Base-by-base conservation (phyloP, 2,888 invertebrate genomes). In the Ceratothoa steindachneri region DNA sequence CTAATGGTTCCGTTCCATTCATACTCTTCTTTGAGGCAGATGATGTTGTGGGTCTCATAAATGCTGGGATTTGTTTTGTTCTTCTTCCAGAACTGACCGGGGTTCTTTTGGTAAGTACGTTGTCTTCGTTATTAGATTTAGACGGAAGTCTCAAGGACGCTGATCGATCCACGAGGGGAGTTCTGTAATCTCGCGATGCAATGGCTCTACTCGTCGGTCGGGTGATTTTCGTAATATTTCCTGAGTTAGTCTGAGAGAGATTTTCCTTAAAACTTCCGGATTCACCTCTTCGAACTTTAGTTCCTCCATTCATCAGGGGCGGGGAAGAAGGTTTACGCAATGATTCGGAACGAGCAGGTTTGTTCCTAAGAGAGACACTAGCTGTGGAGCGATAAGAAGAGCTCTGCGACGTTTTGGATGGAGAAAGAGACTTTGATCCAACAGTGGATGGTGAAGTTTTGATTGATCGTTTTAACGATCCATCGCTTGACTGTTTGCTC, bases 11-110 rank as follows among this genome's bases (percentile, higher is more conserved):
- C 5, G 41, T 41, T 41, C 41, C 41, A 41, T 41, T 41, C 15
- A 15, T 15, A 15, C 73, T 69, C 4, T 66, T 71, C 31, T 78
- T 77, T 0, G 80, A 78, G 19, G 74, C 69, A 51, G 78, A 78
- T 19, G 80, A 71, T 9, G 78, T 78, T 15, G 80, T 80, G 24
- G 80, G 80, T 19, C 77, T 60, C 80, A 80, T 80, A 71, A 80
- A 80, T 53, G 79, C 74, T 1, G 79, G 79, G 15, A 77, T 31
- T 29, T 27, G 64, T 9, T 71, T 71, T 2, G 74, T 71, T 51
- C 69, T 74, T 19, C 69, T 69, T 3, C 70, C 30, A 3, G 73
- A n/a, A 12, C 52, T 60, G n/a, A 27, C 15, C 2, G 60, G 55
- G 0, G 64, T 66, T 30, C 19, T 68, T 3, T 24, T 24, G 67